Evolutionary conservation across 2,113 vertebrate genomes (phyloP), one percentile per base, ranked within the genome.

Genomic region (Synodontis membranacea): DNA sequence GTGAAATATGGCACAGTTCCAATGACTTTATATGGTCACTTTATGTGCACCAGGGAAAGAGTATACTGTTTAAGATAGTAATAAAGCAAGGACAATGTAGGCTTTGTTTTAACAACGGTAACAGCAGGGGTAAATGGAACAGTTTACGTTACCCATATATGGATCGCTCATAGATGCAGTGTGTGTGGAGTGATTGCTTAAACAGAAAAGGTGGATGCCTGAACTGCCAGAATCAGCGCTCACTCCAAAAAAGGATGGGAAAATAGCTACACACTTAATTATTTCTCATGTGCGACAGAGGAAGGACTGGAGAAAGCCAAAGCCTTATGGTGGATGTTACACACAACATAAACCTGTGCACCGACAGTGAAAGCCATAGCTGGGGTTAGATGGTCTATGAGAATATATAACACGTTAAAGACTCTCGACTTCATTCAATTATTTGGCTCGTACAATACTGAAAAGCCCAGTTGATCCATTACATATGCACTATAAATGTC

Each of bases 211-310:
- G 11, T 52, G 86, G 84, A 91, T 88, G 86, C 82, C 72, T 89
- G 72, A 86, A 86, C 83, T 58, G 34, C 86, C 84, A 88, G 85
- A 72, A 87, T 88, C 87, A 91, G 62, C 28, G 1, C 23, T 84
- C 74, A 80, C 54, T 46, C 94, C 94, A 92, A 93, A 94, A 94
- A 94, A 94, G 93, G 93, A 93, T 80, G 93, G 85, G 89, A 93
- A 93, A 92, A 74, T 79, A 80, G 50, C 42, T 4, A 39, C 56
- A 60, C 66, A 3, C 5, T 28, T 80, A 46, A 64, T 52, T 76
- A 34, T 76, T 78, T 50, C 9, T 52, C 70, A 25, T 52, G 15
- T 54, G 39, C 31, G 79, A 60, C 31, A 82, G 4, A 74, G 42
- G 31, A 70, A 39, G 48, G 4, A 81, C 60, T 14, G 58, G 19